Evolutionary conservation across 2,797 vertebrate genomes (phyloP), one percentile per base, ranked within the genome.

Genomic region (Silurus aristotelis): DNA sequence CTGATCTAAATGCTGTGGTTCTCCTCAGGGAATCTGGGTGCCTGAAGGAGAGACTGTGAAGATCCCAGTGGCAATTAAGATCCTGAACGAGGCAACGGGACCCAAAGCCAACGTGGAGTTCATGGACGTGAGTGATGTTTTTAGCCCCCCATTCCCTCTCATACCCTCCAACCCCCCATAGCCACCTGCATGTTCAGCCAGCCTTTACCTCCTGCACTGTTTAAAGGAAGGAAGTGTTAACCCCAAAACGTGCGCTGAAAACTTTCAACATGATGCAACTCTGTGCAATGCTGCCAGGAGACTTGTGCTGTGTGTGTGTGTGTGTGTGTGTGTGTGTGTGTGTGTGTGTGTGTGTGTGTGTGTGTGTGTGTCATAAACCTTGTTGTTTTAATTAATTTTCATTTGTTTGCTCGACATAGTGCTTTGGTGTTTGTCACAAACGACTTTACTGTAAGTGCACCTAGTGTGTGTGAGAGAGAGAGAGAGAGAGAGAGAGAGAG

Each of bases 91-190:
- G 89, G 96, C 97, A 77, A 99, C 98, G 0, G 98, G 98, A 89
- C 98, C 98, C 0, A 99, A 99, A 93, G 98, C 98, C 87, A 99
- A 99, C 0, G 97, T 98, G 89, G 98, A 99, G 91, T 99, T 99
- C 88, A 99, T 99, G 98, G 98, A 99, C 89, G 98, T 99, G 94
- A 99, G 98, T 99, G 73, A 70, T 67, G 27, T 70, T 67, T 83
- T 56, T 89, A 38, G 3, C 38, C 2, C 48, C 48, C 7, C 7
- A 0, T 10, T 1, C 48, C 48, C 48, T 52, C 4, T 52, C 10
- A 52, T 52, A 52, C 4, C 48, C 48, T 38, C 31, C 31, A 38
- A 38, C 48, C 5, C 48, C 48, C 9, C 48, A 52, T 10, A 52
- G 48, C 48, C 48, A 52, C 48, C 31, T 38, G 31, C 0, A 52